phyloP scores from a whole-genome alignment of 2,888 invertebrate species.

The Meiosimyza decipiens region DNA sequence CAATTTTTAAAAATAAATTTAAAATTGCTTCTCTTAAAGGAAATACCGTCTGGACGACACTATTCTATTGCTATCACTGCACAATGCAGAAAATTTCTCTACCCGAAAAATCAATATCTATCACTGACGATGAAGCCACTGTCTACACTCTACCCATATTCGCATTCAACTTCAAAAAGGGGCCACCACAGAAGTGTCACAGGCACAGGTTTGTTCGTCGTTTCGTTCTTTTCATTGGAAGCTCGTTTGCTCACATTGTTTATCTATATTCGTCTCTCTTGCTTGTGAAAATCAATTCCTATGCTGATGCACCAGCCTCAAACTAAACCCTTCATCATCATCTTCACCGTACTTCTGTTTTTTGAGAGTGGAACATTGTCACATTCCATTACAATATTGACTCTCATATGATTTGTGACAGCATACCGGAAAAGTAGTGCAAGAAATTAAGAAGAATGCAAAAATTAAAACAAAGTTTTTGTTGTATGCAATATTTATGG shows the following conservation, averaged over 20 bases:
- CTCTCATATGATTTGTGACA: too few species aligned
- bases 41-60: conserved; percentile 33
- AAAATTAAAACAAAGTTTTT: neutral
- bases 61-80: conserved; percentile 38
- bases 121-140: conserved; percentile 43
- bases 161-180: neutral
- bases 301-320: conserved; percentile 38
- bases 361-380: conserved; percentile 13
- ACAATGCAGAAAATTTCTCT: conserved; percentile 47
- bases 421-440: conserved; percentile 17
- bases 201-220: conserved; percentile 28
- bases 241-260: conserved; percentile 15
- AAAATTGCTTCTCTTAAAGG: conserved; percentile 30
- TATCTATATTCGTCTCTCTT: conserved; percentile 29
- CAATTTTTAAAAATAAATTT: conserved; percentile 38
- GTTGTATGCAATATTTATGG: neutral
- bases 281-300: conserved; percentile 45
- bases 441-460: neutral
- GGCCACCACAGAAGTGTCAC: neutral
- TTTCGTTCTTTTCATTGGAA: conserved; percentile 38
- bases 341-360: neutral
- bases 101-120: conserved; percentile 61
- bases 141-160: conserved; percentile 33
- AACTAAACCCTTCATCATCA: conserved; percentile 19
- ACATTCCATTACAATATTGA: conserved; percentile 17